A percentile compares a stretch with the other conserved stretches of the same genome.
Conservation (phyloP, 2,113 vertebrate genomes). For the Bettongia penicillata region DNA sequence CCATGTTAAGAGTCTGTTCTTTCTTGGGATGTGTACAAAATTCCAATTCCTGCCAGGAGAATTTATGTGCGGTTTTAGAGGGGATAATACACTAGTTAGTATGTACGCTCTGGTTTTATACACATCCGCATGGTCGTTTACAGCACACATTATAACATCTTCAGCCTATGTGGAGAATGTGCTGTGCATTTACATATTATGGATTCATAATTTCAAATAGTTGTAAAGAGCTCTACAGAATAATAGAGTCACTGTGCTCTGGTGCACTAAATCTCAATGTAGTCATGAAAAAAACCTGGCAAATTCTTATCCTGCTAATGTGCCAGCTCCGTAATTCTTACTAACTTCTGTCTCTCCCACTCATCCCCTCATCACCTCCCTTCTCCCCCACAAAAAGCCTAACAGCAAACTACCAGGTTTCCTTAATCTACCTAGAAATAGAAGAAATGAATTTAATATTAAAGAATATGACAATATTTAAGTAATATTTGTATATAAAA, state of each 20-base stretch:
- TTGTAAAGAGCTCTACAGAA: constrained; percentile 75
- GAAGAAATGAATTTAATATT: constrained; percentile 59
- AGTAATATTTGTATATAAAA: too few relatives aligned
- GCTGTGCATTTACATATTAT: constrained; percentile 78
- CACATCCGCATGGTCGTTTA: constrained; percentile 67
- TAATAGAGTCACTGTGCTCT: constrained; percentile 73
- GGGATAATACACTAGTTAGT: constrained; percentile 81
- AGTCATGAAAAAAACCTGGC: constrained; percentile 48
- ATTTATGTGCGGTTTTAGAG: constrained; percentile 79
- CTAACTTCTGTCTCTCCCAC: neutral
- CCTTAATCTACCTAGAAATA: constrained; percentile 46
- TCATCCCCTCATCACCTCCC: neutral
- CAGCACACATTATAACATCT: constrained; percentile 78
- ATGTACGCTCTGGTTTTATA: constrained; percentile 75
- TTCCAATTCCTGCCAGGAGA: constrained; percentile 74
- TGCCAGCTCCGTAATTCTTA: constrained; percentile 62
- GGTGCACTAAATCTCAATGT: constrained; percentile 72
- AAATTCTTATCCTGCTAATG: constrained; percentile 70
- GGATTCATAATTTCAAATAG: constrained; percentile 77
- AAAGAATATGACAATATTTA: too few relatives aligned
- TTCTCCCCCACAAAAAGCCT: neutral
- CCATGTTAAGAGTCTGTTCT: constrained; percentile 74
- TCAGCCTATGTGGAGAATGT: constrained; percentile 74
- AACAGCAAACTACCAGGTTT: constrained; percentile 28
- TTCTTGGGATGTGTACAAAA: constrained; percentile 73